phyloP scores from a whole-genome alignment of 2,888 invertebrate species.

The Stegophylla sp. region DNA sequence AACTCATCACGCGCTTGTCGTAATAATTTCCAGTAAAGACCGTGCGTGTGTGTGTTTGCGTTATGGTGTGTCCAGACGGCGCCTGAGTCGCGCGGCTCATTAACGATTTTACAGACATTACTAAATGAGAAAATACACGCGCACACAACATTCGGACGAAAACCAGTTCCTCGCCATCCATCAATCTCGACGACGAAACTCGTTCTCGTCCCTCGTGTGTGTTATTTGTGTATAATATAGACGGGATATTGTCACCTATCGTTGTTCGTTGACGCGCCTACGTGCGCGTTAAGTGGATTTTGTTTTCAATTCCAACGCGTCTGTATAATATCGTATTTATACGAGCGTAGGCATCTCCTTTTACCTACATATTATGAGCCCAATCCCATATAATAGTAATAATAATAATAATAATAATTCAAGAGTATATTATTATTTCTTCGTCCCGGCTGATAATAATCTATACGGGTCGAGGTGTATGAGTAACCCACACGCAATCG shows the following conservation, averaged over 20 bases:
- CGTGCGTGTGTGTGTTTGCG: too few relatives aligned
- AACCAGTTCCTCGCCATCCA: constrained; percentile 47
- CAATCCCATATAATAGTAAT: too few relatives aligned
- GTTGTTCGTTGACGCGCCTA: constrained; percentile 43
- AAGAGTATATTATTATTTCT: too few relatives aligned
- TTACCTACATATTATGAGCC: too few relatives aligned
- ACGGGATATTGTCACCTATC: constrained; percentile 54
- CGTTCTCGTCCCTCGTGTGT: constrained; percentile 31
- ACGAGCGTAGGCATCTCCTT: not conserved
- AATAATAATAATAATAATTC: too few relatives aligned
- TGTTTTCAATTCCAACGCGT: constrained; percentile 45
- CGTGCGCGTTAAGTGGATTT: constrained; percentile 55
- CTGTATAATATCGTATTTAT: too few relatives aligned
- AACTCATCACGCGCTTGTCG: constrained; percentile 5
- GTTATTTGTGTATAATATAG: not conserved
- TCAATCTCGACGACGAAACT: constrained; percentile 48
- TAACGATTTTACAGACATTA: constrained; percentile 51
- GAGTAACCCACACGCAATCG: too few relatives aligned
- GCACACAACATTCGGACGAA: constrained; percentile 1
- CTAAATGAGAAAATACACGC: too few relatives aligned
- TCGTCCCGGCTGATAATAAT: too few relatives aligned
- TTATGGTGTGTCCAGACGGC: constrained; percentile 41
- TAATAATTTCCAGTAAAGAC: constrained; percentile 1
- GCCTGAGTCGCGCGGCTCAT: constrained; percentile 31
- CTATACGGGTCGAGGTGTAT: too few relatives aligned